Evolutionary conservation across 2,113 vertebrate species (phyloP).

Genomic region (Craseonycteris thonglongyai): DNA sequence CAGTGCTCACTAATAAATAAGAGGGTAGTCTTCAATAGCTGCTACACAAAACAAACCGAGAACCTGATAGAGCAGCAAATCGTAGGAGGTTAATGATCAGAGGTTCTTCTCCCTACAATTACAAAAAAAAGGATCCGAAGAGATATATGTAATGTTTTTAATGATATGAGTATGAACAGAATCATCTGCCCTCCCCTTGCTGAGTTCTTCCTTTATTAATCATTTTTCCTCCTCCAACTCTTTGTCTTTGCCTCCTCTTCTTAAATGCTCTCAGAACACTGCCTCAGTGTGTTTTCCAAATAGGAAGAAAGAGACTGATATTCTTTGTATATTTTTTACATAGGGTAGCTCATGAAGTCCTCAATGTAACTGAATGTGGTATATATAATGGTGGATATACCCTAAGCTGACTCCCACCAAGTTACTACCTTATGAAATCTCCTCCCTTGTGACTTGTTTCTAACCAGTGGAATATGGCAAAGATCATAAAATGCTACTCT

Average conservation of each 20-base stretch:
- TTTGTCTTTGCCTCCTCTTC: not conserved
- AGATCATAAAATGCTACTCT: not conserved
- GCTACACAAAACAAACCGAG: not conserved
- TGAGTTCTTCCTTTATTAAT: not conserved
- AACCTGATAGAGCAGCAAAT: not conserved
- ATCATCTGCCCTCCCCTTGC: not conserved
- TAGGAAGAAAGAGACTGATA: not conserved
- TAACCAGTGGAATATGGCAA: not conserved
- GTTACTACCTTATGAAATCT: not conserved
- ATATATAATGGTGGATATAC: not conserved
- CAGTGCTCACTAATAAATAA: not conserved
- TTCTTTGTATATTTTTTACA: not conserved
- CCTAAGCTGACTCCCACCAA: not conserved
- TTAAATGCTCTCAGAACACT: not conserved
- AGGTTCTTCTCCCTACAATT: not conserved
- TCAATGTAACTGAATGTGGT: not conserved
- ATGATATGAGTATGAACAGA: not conserved
- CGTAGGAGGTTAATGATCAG: not conserved
- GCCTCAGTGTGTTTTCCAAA: not conserved
- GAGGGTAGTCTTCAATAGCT: not conserved
- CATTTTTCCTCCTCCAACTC: not conserved
- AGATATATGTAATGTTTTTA: not conserved
- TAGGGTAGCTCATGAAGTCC: not conserved
- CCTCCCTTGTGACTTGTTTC: not conserved
- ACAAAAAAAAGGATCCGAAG: slow-evolving; percentile 1